These are phyloP conservation scores for Elaphurus davidianus DNA, from an alignment of 2,113 vertebrate genomes.

Conservation along the genomic window DNA sequence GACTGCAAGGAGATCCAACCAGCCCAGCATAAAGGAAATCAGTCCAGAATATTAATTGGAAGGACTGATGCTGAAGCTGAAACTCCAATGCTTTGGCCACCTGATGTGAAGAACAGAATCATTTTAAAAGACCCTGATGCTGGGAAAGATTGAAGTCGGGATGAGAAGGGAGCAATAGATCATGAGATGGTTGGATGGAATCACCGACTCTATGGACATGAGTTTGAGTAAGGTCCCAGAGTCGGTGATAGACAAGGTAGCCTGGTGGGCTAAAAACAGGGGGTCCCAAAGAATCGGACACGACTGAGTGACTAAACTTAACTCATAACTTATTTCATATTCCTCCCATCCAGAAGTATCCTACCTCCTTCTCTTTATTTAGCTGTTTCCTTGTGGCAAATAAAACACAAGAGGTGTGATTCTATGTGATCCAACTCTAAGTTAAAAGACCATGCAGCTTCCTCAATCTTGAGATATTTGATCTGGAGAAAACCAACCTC, in stretches of 20 bases:
- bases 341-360: not conserved
- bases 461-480: not conserved
- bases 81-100: not conserved
- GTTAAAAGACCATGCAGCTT: not conserved
- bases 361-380: not conserved
- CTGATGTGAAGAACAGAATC: not conserved
- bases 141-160: not conserved
- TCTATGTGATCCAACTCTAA: not conserved
- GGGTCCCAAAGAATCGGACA: not conserved
- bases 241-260: not conserved
- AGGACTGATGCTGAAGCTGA: not conserved
- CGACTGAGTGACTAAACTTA: not conserved
- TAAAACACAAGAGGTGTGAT: not conserved
- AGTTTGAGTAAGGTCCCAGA: not conserved
- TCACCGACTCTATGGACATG: not conserved
- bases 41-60: not conserved
- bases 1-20: not conserved
- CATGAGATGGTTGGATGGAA: not conserved
- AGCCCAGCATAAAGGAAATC: not conserved
- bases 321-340: not conserved
- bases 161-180: not conserved
- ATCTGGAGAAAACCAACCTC: not conserved
- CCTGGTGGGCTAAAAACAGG: rapidly evolving
- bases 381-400: not conserved
- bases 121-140: not conserved